Evolutionary conservation across 2,113 vertebrate genomes (phyloP).

Genomic region (Microtus montanus): DNA sequence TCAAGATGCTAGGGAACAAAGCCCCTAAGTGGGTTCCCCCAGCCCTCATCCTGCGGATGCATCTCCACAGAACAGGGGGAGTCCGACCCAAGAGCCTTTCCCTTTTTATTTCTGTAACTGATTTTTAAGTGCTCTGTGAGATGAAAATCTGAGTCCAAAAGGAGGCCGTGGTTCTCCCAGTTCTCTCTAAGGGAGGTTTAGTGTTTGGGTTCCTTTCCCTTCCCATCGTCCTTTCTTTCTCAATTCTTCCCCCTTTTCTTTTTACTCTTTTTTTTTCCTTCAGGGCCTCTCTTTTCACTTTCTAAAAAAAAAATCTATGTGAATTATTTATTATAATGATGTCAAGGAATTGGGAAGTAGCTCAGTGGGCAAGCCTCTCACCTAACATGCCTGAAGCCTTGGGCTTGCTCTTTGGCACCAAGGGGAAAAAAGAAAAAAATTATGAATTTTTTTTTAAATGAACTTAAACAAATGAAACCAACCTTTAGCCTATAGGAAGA

Average conservation of each 20-base stretch:
- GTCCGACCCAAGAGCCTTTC: neutral
- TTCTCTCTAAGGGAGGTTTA: neutral
- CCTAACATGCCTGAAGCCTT: neutral
- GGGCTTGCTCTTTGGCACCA: neutral
- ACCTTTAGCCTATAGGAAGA: neutral
- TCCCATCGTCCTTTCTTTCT: neutral
- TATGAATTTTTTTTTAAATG: neutral
- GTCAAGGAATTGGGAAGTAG: neutral
- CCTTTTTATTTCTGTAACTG: neutral
- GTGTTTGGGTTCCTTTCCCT: neutral
- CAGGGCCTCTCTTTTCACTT: neutral
- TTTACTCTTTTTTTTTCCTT: neutral
- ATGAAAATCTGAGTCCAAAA: neutral
- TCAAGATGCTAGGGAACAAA: neutral
- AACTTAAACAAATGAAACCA: neutral
- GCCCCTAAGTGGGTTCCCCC: neutral
- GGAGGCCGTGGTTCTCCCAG: neutral
- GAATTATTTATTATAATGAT: neutral
- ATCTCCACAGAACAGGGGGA: neutral
- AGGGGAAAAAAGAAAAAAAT: neutral
- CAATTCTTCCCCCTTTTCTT: neutral
- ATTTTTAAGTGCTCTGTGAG: neutral
- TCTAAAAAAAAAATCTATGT: neutral
- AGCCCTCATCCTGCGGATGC: rapidly evolving
- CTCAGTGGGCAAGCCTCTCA: neutral